Evolutionary conservation across 2,113 vertebrate genomes (phyloP).

Genomic region (Saccopteryx leptura): DNA sequence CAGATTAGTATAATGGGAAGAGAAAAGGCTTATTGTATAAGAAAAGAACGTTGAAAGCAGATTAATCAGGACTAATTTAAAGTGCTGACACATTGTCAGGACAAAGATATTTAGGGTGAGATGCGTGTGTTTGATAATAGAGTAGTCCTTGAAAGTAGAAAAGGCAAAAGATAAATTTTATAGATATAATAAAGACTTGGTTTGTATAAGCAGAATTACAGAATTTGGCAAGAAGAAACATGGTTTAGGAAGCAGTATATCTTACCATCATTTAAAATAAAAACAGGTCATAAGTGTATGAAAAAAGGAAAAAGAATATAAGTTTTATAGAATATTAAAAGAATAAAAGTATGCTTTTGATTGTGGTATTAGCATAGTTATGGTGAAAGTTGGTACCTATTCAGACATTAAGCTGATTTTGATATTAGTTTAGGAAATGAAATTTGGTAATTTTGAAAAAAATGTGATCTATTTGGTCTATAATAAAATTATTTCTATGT

Average conservation of each 20-base stretch:
- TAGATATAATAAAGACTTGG: background rate
- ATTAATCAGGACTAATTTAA: slow-evolving; percentile 30
- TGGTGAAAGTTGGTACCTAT: background rate
- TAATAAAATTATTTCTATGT: slow-evolving; percentile 45
- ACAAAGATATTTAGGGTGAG: background rate
- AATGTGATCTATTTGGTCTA: slow-evolving; percentile 10
- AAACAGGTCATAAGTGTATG: background rate
- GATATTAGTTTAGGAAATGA: slow-evolving; percentile 56
- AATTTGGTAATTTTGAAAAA: slow-evolving; percentile 19
- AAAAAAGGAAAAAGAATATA: background rate
- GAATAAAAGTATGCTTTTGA: slow-evolving; percentile 1
- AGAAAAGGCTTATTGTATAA: background rate
- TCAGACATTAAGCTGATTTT: slow-evolving; percentile 50
- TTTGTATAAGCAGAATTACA: background rate
- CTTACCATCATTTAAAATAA: slow-evolving; percentile 77
- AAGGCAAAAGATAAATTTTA: background rate
- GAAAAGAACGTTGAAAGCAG: background rate
- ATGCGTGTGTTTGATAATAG: background rate
- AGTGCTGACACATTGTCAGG: slow-evolving; percentile 17
- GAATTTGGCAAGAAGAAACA: slow-evolving; percentile 40
- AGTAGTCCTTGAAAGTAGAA: background rate
- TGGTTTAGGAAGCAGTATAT: slow-evolving; percentile 71
- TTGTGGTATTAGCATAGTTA: background rate
- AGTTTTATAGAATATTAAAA: slow-evolving; percentile 3
- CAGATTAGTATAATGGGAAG: background rate